Base-by-base conservation (phyloP, 2,888 invertebrate genomes). In the Aspidapion aeneum region DNA sequence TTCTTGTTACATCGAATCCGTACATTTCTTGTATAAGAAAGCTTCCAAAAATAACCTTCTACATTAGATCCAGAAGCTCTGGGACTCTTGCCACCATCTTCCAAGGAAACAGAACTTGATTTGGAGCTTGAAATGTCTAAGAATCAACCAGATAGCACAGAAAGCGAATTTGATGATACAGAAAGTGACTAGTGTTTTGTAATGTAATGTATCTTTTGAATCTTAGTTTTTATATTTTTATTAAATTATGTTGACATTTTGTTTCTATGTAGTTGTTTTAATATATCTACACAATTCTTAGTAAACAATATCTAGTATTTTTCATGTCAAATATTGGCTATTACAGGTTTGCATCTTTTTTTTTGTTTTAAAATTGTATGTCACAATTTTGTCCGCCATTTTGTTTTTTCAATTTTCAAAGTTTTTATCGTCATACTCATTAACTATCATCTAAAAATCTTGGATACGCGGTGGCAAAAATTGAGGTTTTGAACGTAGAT, bases 1-100 rank as follows among this genome's bases (percentile, higher is more conserved):
- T 49, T 18, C n/a, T 58, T 7, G 58, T 58, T 35, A 20, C 58
- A n/a, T 35, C 58, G 20, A 50, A 35, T 58, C 50, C 58, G 35
- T 18, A 18, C n/a, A 50, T 51, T 19, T 50, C 18, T 54, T 19
- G 21, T n/a, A 21, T 50, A 54, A 54, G 52, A 22, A 60, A 21
- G 22, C 58, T 17, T 18, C 49, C 52, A n/a, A 52, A 52, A 19
- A 52, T 9, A 52, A 52, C 35, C 35, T 12, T 35, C 35, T 35
- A 35, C 12, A 35, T 35, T 35, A 35, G 3, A 35, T 35, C 35
- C 35, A 35, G 35, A 35, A n/a, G n/a, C n/a, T n/a, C n/a, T n/a
- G n/a, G n/a, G n/a, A n/a, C n/a, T n/a, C n/a, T n/a, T n/a, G n/a
- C n/a, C n/a, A n/a, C n/a, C n/a, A n/a, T n/a, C n/a, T n/a, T n/a